Evolutionary conservation across 2,113 vertebrate species (phyloP).

Genomic region (Etia nguti): DNA sequence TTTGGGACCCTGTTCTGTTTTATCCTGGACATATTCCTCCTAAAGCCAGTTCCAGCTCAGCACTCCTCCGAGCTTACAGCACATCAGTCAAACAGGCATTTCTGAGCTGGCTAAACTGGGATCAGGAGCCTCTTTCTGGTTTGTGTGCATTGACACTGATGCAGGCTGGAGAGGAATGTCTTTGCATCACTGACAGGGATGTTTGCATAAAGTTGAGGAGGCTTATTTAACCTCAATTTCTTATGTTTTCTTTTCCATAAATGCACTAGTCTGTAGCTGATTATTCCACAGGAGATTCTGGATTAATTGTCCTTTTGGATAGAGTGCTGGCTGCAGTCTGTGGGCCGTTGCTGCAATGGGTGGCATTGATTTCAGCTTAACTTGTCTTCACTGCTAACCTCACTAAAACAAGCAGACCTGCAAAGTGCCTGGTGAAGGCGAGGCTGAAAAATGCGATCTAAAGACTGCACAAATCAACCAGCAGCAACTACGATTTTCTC

Average conservation of each 20-base stretch:
- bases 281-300: not conserved
- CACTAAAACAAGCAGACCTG: slow-evolving; percentile 22
- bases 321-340: slow-evolving; percentile 30
- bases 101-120: slow-evolving; percentile 20
- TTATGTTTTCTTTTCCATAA: not conserved
- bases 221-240: not conserved
- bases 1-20: not conserved
- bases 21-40: not conserved
- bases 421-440: not conserved
- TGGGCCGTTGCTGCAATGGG: slow-evolving; percentile 14
- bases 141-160: slow-evolving; percentile 29
- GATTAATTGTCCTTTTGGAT: slow-evolving; percentile 21
- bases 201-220: not conserved
- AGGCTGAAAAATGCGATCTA: not conserved
- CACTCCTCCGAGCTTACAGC: not conserved
- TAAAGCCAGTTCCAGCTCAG: not conserved
- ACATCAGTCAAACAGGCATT: slow-evolving; percentile 4
- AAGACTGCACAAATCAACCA: slow-evolving; percentile 7
- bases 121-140: slow-evolving; percentile 8
- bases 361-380: slow-evolving; percentile 37
- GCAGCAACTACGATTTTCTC: not conserved
- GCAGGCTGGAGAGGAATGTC: slow-evolving; percentile 10
- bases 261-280: not conserved
- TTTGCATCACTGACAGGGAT: not conserved
- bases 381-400: slow-evolving; percentile 14